Percentiles rank a stretch among this genome's conserved stretches.
These are phyloP conservation scores for Operophtera brumata DNA, from an alignment of 2,888 invertebrate species.

Conservation along the genomic window DNA sequence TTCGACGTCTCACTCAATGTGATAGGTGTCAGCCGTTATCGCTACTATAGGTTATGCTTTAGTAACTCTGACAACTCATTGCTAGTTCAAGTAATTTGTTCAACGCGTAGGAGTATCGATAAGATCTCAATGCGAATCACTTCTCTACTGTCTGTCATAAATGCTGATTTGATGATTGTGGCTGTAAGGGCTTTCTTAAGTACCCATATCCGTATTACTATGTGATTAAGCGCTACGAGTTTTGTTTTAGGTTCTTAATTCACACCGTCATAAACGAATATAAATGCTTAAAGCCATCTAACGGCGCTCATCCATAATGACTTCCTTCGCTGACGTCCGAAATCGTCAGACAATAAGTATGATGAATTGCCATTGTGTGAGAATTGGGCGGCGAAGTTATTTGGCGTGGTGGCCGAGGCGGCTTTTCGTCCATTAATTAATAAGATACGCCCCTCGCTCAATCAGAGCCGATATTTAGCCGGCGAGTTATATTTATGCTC, in stretches of 20 bases:
- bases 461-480: slow-evolving; percentile 68
- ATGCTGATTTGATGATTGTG: slow-evolving; percentile 49
- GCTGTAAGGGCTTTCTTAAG: slow-evolving; percentile 48
- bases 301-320: slow-evolving; percentile 61
- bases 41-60: slow-evolving; percentile 33
- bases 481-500: slow-evolving; percentile 65
- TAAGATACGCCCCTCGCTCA: slow-evolving; percentile 71
- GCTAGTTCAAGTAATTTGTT: slow-evolving; percentile 44
- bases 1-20: slow-evolving; percentile 13
- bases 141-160: slow-evolving; percentile 55
- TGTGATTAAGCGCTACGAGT: slow-evolving; percentile 35
- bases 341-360: slow-evolving; percentile 76
- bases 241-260: slow-evolving; percentile 51
- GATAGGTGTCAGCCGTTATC: slow-evolving; percentile 51
- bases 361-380: slow-evolving; percentile 75
- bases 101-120: slow-evolving; percentile 54
- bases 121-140: slow-evolving; percentile 60
- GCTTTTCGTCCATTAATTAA: slow-evolving; percentile 76
- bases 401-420: slow-evolving; percentile 64
- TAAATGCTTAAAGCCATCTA: slow-evolving; percentile 60
- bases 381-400: slow-evolving; percentile 63
- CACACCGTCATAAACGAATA: slow-evolving; percentile 54
- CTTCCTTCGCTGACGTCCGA: slow-evolving; percentile 74
- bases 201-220: slow-evolving; percentile 44
- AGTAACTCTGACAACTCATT: slow-evolving; percentile 26